Conservation (phyloP, 2,113 vertebrate genomes). For the Neotoma lepida region DNA sequence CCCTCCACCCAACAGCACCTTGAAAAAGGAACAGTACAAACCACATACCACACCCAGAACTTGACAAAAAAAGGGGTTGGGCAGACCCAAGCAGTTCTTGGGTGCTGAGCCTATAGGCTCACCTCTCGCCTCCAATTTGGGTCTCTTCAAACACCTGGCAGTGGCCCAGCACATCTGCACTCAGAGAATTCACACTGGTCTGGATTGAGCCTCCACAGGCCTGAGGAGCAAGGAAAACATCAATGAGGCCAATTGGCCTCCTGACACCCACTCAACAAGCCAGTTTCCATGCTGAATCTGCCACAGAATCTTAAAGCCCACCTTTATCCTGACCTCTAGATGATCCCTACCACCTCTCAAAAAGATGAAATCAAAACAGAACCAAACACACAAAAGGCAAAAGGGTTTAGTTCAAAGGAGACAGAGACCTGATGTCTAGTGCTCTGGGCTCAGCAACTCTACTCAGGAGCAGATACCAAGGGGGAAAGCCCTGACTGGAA, state of each 20-base stretch:
- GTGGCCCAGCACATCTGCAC: constrained; percentile 92
- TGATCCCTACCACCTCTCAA: not conserved
- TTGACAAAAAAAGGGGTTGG: not conserved
- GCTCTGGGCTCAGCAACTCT: not conserved
- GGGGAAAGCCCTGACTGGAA: not conserved
- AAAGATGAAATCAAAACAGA: constrained; percentile 19
- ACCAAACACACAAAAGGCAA: not conserved
- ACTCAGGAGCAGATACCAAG: not conserved
- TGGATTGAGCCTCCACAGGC: constrained; percentile 98
- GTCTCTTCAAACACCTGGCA: constrained; percentile 96
- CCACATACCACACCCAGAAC: not conserved
- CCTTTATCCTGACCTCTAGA: not conserved
- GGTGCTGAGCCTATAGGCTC: not conserved
- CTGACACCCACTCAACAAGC: not conserved
- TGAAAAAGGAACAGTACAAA: not conserved
- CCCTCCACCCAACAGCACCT: not conserved
- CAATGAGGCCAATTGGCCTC: not conserved
- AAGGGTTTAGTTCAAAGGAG: not conserved
- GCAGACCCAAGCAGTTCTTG: fast-evolving
- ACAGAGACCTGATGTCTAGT: not conserved
- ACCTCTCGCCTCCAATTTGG: constrained; percentile 98
- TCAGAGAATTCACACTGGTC: constrained; percentile 92
- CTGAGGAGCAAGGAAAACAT: constrained; percentile 77
- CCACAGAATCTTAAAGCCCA: not conserved
- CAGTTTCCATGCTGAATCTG: not conserved